Conservation (phyloP, 2,113 vertebrate species). For the Podarcis muralis region DNA sequence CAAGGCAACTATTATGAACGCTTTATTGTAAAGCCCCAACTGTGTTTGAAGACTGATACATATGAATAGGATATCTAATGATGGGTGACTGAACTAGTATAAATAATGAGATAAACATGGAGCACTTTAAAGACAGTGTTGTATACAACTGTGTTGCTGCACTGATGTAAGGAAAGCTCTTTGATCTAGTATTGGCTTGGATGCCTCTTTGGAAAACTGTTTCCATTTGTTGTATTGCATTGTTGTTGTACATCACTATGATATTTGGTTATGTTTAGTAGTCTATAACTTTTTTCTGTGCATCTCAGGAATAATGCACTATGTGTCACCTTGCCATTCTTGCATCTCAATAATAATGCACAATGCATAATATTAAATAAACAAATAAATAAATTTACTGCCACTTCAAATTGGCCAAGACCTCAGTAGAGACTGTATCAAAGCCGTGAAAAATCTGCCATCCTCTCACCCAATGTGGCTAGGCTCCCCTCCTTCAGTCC, state of each 20-base stretch:
- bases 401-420: neutral
- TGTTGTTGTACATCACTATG: no score
- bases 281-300: neutral
- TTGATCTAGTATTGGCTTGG: neutral
- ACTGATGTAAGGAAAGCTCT: neutral
- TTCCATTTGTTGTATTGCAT: no score
- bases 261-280: no score
- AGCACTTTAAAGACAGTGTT: neutral
- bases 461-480: no score
- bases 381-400: neutral
- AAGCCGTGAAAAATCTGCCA: neutral
- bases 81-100: neutral
- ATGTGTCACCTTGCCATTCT: neutral
- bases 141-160: neutral
- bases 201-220: no score
- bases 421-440: neutral
- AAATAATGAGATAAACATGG: neutral
- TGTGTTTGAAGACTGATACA: neutral
- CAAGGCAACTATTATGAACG: neutral
- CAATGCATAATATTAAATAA: no score
- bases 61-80: neutral
- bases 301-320: neutral
- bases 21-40: neutral
- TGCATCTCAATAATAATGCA: no score
- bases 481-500: conserved; percentile 5